Conservation (phyloP, 2,888 invertebrate species). For the Leptodirus hochenwartii region DNA sequence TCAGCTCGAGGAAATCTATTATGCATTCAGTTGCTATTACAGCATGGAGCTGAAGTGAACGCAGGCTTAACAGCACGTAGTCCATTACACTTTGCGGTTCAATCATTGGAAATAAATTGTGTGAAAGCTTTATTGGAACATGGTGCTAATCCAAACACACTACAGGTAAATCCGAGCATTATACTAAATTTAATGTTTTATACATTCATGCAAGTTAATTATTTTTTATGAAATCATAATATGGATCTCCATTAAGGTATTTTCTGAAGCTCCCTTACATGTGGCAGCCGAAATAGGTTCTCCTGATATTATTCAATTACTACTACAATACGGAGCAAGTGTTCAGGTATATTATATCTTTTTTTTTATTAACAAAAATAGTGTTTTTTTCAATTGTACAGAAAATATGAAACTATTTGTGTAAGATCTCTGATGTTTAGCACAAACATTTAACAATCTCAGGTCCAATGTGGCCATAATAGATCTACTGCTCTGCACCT, state of each 20-base stretch:
- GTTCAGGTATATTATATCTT: no score
- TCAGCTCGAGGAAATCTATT: slow-evolving; percentile 44
- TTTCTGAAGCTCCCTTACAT: slow-evolving; percentile 70
- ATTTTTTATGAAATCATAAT: slow-evolving; percentile 2
- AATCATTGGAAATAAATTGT: slow-evolving; percentile 55
- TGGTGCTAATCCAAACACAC: slow-evolving; percentile 68
- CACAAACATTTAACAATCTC: no score
- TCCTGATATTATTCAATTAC: slow-evolving; percentile 46
- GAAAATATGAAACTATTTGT: no score
- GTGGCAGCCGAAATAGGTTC: slow-evolving; percentile 62
- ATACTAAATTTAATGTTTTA: slow-evolving; percentile 1
- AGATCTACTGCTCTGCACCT: slow-evolving; percentile 70
- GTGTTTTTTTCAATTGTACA: no score
- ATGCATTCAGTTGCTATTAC: slow-evolving; percentile 44
- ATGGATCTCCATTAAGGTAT: slow-evolving; percentile 34
- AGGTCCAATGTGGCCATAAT: slow-evolving; percentile 49
- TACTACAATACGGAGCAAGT: slow-evolving; percentile 64
- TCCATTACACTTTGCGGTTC: slow-evolving; percentile 70
- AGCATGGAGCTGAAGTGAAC: slow-evolving; percentile 61
- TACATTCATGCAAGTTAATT: slow-evolving; percentile 3
- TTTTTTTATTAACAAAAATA: no score
- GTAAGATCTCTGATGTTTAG: no score
- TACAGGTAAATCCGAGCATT: slow-evolving; percentile 36
- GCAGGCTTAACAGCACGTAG: slow-evolving; percentile 43
- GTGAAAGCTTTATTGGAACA: slow-evolving; percentile 52